phyloP scores from a whole-genome alignment of 53 echinoderm and acorn worm genomes.

The Paracentrotus lividus region DNA sequence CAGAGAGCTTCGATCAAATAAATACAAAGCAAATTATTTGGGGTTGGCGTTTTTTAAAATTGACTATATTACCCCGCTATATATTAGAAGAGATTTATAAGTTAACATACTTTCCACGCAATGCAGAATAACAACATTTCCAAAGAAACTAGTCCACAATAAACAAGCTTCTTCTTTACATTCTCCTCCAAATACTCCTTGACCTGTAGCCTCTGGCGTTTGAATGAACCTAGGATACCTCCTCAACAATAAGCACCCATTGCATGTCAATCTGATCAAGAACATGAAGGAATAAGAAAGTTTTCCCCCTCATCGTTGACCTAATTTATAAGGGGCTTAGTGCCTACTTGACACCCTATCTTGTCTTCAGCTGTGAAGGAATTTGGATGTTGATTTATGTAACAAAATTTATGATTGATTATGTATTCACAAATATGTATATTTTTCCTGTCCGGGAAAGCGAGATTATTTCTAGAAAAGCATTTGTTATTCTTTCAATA shows the following conservation, averaged over 20 bases:
- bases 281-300: background rate
- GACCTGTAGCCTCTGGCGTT: slow-evolving; percentile 19
- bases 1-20: too few relatives aligned
- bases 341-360: background rate
- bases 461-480: background rate
- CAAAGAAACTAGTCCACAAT: background rate
- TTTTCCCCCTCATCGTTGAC: background rate
- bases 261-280: slow-evolving; percentile 11
- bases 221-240: background rate
- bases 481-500: too few relatives aligned
- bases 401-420: background rate
- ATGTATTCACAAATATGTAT: background rate
- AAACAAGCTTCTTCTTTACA: background rate
- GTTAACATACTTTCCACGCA: too few relatives aligned
- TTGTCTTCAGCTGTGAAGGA: background rate
- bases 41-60: too few relatives aligned
- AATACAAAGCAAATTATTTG: too few relatives aligned
- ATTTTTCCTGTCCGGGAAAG: background rate
- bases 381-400: background rate
- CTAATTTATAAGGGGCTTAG: background rate
- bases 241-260: background rate
- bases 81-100: too few relatives aligned
- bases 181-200: background rate
- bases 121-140: background rate
- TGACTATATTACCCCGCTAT: too few relatives aligned